Percentiles rank a stretch among this genome's conserved stretches.
These are phyloP conservation scores for Schizothorax lantsangensis DNA, from an alignment of 2,797 vertebrate species.

Conservation along the genomic window DNA sequence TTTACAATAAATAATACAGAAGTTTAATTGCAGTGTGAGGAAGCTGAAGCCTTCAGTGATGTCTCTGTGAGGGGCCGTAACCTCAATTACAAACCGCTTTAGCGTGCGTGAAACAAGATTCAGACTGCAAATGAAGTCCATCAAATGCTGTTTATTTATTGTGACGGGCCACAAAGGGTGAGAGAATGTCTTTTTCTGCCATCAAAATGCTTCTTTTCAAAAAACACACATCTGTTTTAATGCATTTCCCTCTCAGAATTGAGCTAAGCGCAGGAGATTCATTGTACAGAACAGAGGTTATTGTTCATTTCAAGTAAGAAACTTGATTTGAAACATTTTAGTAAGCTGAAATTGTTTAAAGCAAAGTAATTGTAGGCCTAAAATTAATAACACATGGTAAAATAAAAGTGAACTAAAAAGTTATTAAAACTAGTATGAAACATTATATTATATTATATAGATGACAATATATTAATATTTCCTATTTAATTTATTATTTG, in stretches of 20 bases:
- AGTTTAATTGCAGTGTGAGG: slow-evolving; percentile 2
- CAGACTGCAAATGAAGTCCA: slow-evolving; percentile 24
- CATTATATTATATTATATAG: neutral
- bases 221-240: neutral
- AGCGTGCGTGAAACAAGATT: slow-evolving; percentile 17
- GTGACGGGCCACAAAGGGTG: neutral
- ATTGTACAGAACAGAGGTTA: neutral
- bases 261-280: neutral
- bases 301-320: neutral
- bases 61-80: slow-evolving; percentile 23
- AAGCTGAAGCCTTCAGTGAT: slow-evolving; percentile 32
- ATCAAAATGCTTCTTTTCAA: neutral
- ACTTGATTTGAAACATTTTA: neutral
- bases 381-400: neutral
- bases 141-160: slow-evolving; percentile 24
- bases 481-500: neutral
- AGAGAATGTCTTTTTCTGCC: neutral
- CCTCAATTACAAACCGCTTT: slow-evolving; percentile 20
- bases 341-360: neutral
- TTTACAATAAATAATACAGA: slow-evolving; percentile 12
- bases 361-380: neutral
- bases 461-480: neutral
- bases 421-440: neutral
- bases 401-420: neutral
- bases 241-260: neutral